phyloP scores from a whole-genome alignment of 2,797 vertebrate species.

The Phyllotis vaccarum region DNA sequence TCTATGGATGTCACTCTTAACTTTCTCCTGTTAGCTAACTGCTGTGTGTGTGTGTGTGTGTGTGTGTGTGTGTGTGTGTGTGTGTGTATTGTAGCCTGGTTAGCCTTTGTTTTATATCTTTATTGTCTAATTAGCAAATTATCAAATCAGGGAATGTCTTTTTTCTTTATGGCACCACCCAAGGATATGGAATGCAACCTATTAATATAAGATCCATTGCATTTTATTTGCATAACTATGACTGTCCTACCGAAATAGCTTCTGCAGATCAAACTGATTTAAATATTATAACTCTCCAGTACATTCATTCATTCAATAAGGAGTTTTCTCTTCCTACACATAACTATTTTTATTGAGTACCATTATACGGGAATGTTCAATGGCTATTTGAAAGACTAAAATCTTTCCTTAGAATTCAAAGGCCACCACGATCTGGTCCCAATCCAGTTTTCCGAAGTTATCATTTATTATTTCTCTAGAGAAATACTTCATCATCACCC shows the following conservation, averaged over 20 bases:
- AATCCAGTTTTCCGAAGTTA: conserved; percentile 25
- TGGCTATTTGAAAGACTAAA: conserved; percentile 47
- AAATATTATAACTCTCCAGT: background rate
- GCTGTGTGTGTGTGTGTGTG: no score
- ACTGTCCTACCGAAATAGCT: conserved; percentile 14
- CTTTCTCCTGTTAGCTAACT: no score
- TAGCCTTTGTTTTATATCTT: no score
- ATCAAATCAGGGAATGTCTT: conserved; percentile 11
- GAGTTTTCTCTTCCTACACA: background rate
- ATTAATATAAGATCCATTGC: background rate
- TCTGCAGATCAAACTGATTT: conserved; percentile 23
- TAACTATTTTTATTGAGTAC: conserved; percentile 21
- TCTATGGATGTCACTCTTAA: no score
- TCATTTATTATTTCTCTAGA: conserved; percentile 21
- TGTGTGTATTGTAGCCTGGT: no score
- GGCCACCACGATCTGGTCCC: background rate
- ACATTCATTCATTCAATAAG: conserved; percentile 5
- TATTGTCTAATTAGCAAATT: no score
- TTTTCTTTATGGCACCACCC: conserved; percentile 15
- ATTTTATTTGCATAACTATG: background rate
- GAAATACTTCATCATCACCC: conserved; percentile 4
- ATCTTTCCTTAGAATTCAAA: conserved; percentile 33
- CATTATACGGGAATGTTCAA: conserved; percentile 45
- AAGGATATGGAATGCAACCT: conserved; percentile 22
- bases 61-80: no score